Evolutionary conservation across 35 echinoderm and acorn worm genomes (phyloP).

Genomic region (Heliocidaris tuberculata): DNA sequence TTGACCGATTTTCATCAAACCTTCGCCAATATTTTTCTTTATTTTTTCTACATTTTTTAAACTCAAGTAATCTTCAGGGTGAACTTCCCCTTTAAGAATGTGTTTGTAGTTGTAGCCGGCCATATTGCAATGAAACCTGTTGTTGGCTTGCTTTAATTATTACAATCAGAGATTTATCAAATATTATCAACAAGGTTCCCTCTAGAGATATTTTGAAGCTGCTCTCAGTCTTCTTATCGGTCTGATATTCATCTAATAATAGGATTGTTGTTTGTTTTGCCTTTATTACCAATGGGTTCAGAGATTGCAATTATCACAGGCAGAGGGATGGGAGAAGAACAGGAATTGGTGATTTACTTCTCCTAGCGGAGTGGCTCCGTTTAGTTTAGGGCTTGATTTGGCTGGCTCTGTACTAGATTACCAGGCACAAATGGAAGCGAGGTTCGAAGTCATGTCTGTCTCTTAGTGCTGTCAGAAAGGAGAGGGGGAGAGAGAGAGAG

Average conservation of each 20-base stretch:
- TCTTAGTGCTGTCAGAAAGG: neutral
- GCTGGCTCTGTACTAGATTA: neutral
- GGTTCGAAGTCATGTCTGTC: neutral
- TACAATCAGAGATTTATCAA: neutral
- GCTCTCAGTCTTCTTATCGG: neutral
- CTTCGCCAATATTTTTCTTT: too few species aligned
- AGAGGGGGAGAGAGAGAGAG: neutral
- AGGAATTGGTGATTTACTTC: neutral
- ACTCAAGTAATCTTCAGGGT: too few species aligned
- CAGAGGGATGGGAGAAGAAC: neutral
- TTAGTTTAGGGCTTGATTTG: slow-evolving; percentile 4
- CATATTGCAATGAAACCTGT: neutral
- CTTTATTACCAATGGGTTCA: neutral
- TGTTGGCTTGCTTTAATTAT: neutral
- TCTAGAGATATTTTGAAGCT: neutral
- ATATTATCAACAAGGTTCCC: neutral
- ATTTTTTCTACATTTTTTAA: too few species aligned
- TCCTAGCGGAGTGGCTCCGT: neutral
- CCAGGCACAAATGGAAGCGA: neutral
- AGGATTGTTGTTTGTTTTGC: neutral
- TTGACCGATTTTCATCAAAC: too few species aligned
- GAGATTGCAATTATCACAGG: neutral
- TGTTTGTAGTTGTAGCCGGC: neutral
- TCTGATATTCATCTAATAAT: neutral
- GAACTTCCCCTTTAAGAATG: too few species aligned